phyloP scores from a whole-genome alignment of 2,888 invertebrate species.

The Nycteola revayana region DNA sequence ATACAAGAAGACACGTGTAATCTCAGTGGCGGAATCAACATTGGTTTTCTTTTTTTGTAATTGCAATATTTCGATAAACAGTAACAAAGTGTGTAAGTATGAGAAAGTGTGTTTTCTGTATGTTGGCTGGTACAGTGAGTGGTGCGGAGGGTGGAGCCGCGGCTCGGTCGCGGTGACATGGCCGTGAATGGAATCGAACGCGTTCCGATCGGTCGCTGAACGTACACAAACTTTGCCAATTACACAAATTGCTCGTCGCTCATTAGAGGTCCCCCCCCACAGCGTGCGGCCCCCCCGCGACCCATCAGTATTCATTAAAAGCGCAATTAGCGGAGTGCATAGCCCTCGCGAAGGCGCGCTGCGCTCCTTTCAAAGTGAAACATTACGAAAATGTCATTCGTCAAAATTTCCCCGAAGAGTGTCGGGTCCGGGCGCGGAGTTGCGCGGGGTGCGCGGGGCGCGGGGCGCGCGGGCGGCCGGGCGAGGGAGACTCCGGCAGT shows the following conservation, averaged over 20 bases:
- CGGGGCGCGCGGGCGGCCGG: constrained; percentile 7
- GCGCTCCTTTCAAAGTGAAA: constrained; percentile 50
- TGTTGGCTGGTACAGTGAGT: too few relatives aligned
- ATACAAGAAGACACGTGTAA: too few relatives aligned
- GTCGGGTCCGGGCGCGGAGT: constrained; percentile 32
- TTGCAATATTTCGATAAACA: too few relatives aligned
- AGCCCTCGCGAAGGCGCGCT: constrained; percentile 31
- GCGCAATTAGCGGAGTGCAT: constrained; percentile 70
- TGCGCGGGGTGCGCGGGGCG: constrained; percentile 10
- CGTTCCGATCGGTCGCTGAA: constrained; percentile 26
- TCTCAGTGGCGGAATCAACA: too few relatives aligned
- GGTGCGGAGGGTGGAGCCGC: neutral
- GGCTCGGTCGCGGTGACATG: neutral
- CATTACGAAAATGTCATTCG: constrained; percentile 69
- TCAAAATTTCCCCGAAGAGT: constrained; percentile 69
- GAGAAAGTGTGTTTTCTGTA: too few relatives aligned
- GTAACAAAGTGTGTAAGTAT: too few relatives aligned
- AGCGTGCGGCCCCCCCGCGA: constrained; percentile 19
- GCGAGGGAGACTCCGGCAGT: constrained; percentile 22
- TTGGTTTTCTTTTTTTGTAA: too few relatives aligned
- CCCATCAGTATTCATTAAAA: constrained; percentile 62
- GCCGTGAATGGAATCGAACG: constrained; percentile 19
- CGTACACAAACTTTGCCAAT: constrained; percentile 43
- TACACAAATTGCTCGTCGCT: constrained; percentile 45
- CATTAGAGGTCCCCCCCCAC: constrained; percentile 23